A percentile compares a stretch with the other conserved stretches of the same genome.
phyloP scores from a whole-genome alignment of 1,140 invertebrate genomes.

The Cyrtorhinus lividipennis region DNA sequence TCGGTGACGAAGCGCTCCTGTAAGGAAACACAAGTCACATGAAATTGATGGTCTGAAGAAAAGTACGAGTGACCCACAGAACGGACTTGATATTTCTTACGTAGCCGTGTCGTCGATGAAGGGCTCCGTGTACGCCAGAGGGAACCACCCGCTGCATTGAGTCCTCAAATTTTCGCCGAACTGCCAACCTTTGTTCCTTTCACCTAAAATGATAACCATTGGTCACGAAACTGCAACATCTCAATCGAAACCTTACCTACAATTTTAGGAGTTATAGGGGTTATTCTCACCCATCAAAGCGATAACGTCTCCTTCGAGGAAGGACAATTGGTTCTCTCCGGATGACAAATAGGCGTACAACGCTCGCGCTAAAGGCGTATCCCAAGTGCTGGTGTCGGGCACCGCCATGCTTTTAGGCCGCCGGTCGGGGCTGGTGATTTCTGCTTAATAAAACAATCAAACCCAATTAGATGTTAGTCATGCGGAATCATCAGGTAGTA shows the following conservation, averaged over 20 bases:
- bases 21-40: not conserved
- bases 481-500: not conserved
- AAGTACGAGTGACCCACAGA: not conserved
- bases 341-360: constrained; percentile 82
- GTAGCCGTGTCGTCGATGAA: constrained; percentile 38
- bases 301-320: constrained; percentile 79
- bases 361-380: constrained; percentile 56
- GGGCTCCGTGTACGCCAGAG: constrained; percentile 75
- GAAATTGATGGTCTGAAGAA: not conserved
- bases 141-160: constrained; percentile 85
- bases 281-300: constrained; percentile 64
- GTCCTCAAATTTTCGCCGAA: constrained; percentile 84
- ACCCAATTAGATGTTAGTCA: no score
- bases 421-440: constrained; percentile 35
- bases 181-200: constrained; percentile 87
- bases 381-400: constrained; percentile 33
- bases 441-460: not conserved
- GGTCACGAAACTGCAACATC: constrained; percentile 18
- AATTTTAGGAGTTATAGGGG: not conserved
- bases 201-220: constrained; percentile 41
- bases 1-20: constrained; percentile 24
- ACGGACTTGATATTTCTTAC: constrained; percentile 30
- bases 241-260: not conserved
- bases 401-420: constrained; percentile 58
- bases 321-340: constrained; percentile 82